Percentiles rank a stretch among this genome's conserved stretches.
These are phyloP conservation scores for Chelon auratus DNA, from an alignment of 2,797 vertebrate species.

Conservation along the genomic window DNA sequence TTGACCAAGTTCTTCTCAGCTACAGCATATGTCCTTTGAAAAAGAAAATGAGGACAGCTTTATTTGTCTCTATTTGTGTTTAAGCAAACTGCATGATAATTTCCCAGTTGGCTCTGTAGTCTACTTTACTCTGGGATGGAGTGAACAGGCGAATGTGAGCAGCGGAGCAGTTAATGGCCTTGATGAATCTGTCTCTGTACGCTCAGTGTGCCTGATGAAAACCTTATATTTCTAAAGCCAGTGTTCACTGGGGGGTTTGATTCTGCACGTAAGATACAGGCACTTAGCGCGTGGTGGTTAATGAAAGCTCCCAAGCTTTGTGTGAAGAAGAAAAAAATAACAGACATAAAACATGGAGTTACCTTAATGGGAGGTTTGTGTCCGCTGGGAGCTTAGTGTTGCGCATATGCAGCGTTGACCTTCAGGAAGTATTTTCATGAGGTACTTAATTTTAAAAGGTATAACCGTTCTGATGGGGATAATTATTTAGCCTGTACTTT, in stretches of 20 bases:
- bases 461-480: constrained; percentile 71
- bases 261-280: constrained; percentile 67
- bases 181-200: constrained; percentile 77
- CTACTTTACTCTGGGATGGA: constrained; percentile 76
- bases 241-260: constrained; percentile 67
- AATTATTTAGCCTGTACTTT: constrained; percentile 64
- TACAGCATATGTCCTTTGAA: constrained; percentile 59
- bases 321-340: constrained; percentile 47
- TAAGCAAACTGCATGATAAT: constrained; percentile 79
- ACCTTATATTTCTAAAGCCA: constrained; percentile 73
- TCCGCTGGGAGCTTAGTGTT: constrained; percentile 68
- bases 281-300: constrained; percentile 74
- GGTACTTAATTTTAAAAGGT: constrained; percentile 74
- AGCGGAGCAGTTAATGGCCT: constrained; percentile 78
- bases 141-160: constrained; percentile 69
- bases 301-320: constrained; percentile 74
- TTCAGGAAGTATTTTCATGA: constrained; percentile 76
- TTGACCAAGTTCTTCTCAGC: constrained; percentile 54
- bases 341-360: constrained; percentile 67
- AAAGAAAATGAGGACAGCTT: constrained; percentile 76
- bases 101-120: constrained; percentile 77
- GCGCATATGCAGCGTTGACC: constrained; percentile 67
- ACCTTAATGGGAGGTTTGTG: constrained; percentile 70
- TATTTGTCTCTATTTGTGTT: constrained; percentile 80
- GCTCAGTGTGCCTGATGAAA: constrained; percentile 72